Evolutionary conservation across 1,140 invertebrate species (phyloP), one percentile per base, ranked within the genome.

Genomic region (Aphelinus certus): DNA sequence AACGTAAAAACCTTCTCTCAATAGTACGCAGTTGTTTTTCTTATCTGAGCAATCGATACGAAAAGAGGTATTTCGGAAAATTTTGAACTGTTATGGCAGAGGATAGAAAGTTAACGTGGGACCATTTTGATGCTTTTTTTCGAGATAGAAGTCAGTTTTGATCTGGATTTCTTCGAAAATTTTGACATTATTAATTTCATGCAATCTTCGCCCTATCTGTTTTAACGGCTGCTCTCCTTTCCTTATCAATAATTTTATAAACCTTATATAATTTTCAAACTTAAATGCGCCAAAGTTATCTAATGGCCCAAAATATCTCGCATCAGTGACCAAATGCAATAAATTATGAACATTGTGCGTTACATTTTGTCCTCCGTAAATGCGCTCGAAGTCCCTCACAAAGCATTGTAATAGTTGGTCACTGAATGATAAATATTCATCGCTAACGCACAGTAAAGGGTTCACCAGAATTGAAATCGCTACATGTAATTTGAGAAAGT

Each of bases 401-500:
- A 71, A 76, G 7, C 68, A 0, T 3, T 66, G 2, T 45, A 74
- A 60, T 47, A 74, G 46, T 7, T 67, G 26, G 26, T 1, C n/a
- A 68, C 65, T 9, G 65, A 64, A 51, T 53, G 68, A 68, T 61
- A 5, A 68, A 62, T 48, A 1, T 9, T 47, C n/a, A 10, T 3
- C 57, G 0, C 10, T 26, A n/a, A 1, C 65, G 0, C 1, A 53
- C 56, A 72, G 26, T 60, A 73, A 46, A n/a, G 62, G 47, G 64
- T 45, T 75, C 73, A 72, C 62, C 77, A 79, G 73, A n/a, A 77
- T 79, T 55, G 75, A 9, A 47, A 77, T 75, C 46, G 64, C 75
- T 65, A 79, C 71, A 53, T 76, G 72, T 45, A 75, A 64, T 2
- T 26, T 70, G 48, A 76, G 26, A 71, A 76, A 78, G 64, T 75